phyloP scores from a whole-genome alignment of 2,888 invertebrate genomes.

The Thysanoteuthis rhombus region DNA sequence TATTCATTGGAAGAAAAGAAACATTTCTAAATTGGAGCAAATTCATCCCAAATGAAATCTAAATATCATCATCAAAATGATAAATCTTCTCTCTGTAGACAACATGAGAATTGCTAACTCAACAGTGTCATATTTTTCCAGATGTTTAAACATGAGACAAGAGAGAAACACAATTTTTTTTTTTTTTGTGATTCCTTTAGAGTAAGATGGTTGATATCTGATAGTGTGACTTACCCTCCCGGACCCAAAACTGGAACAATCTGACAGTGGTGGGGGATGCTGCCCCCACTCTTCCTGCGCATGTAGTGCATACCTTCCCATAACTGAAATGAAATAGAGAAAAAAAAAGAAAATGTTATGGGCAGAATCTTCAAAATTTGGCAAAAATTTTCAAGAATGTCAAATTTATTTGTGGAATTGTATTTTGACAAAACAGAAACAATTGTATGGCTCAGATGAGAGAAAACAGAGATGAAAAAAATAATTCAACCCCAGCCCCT shows the following conservation, averaged over 20 bases:
- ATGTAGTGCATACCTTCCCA: slow-evolving; percentile 82
- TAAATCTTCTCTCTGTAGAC: too few relatives aligned
- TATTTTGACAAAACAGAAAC: neutral
- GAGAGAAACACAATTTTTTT: neutral
- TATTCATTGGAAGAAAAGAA: too few relatives aligned
- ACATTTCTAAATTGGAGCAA: too few relatives aligned
- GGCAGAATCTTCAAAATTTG: neutral
- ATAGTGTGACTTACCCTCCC: slow-evolving; percentile 58
- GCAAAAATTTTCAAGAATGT: neutral
- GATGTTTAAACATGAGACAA: neutral
- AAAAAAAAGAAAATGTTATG: neutral
- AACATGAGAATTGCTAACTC: too few relatives aligned
- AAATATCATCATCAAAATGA: too few relatives aligned
- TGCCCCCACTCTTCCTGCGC: slow-evolving; percentile 82
- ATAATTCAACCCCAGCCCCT: too few relatives aligned
- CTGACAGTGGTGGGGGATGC: slow-evolving; percentile 80
- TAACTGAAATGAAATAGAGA: slow-evolving; percentile 69
- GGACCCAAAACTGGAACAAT: slow-evolving; percentile 76
- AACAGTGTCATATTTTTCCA: neutral
- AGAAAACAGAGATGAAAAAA: neutral
- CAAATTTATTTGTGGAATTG: too few relatives aligned
- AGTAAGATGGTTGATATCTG: slow-evolving; percentile 19
- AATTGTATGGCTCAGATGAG: neutral
- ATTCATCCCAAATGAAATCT: too few relatives aligned
- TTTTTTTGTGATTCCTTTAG: neutral